Evolutionary conservation across 2,113 vertebrate genomes (phyloP).

Genomic region (Mandrillus leucophaeus): DNA sequence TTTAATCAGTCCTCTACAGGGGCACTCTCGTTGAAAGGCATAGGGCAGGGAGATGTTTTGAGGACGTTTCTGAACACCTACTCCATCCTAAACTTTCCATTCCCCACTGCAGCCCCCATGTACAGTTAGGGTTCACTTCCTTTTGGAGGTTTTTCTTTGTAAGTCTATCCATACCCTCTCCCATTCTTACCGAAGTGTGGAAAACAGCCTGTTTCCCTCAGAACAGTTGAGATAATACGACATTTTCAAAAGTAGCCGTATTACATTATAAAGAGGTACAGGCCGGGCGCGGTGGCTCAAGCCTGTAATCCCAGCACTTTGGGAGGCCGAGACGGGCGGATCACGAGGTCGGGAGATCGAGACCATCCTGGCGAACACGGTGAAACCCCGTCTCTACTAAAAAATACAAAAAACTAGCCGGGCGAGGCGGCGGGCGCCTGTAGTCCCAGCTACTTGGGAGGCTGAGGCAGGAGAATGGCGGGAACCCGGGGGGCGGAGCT

Average conservation of each 20-base stretch:
- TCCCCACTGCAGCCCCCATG: rapidly evolving
- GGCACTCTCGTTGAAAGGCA: background rate
- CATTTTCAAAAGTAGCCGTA: background rate
- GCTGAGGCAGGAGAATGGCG: too few species aligned
- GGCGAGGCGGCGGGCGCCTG: too few species aligned
- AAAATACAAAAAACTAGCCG: too few species aligned
- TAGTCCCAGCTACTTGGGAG: too few species aligned
- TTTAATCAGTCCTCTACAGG: background rate
- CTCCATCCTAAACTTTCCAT: background rate
- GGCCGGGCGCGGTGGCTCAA: too few species aligned
- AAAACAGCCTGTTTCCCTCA: background rate
- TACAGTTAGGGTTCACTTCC: background rate
- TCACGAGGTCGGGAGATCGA: too few species aligned
- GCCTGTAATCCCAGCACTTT: too few species aligned
- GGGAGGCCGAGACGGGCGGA: too few species aligned
- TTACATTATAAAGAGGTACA: background rate
- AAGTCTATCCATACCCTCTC: background rate
- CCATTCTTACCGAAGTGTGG: background rate
- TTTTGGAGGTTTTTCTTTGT: background rate
- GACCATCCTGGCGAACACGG: too few species aligned
- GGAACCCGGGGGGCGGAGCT: too few species aligned
- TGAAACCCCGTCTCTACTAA: too few species aligned
- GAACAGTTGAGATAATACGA: background rate
- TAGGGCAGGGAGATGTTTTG: background rate
- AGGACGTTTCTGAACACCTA: background rate